Percentiles rank a stretch among this genome's conserved stretches.
These are phyloP conservation scores for Zophobas morio DNA, from an alignment of 1,140 invertebrate genomes.

Conservation along the genomic window DNA sequence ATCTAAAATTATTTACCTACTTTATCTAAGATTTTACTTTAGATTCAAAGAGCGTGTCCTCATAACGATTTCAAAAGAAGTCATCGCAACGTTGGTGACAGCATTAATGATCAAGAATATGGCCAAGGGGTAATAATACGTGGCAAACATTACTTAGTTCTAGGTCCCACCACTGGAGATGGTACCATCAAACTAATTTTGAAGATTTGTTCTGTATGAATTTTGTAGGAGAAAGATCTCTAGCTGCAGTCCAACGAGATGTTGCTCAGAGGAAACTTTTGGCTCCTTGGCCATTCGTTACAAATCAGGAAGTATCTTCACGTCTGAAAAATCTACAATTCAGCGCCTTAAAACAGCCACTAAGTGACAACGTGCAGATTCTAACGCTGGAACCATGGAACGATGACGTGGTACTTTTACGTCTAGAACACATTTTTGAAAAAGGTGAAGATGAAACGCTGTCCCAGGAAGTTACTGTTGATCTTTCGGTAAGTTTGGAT, in stretches of 20 bases:
- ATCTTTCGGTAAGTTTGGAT: slow-evolving; percentile 56
- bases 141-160: slow-evolving; percentile 74
- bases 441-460: slow-evolving; percentile 72
- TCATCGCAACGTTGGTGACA: slow-evolving; percentile 6
- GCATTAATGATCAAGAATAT: slow-evolving; percentile 78
- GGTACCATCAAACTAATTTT: slow-evolving; percentile 5
- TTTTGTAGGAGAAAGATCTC: slow-evolving; percentile 23
- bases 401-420: slow-evolving; percentile 72
- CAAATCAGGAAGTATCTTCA: slow-evolving; percentile 17
- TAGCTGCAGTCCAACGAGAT: slow-evolving; percentile 48
- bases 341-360: slow-evolving; percentile 65
- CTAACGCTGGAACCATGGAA: slow-evolving; percentile 80
- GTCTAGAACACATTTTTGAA: slow-evolving; percentile 83
- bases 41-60: slow-evolving; percentile 13
- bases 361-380: slow-evolving; percentile 80
- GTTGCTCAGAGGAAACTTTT: slow-evolving; percentile 51
- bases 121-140: slow-evolving; percentile 78
- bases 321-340: slow-evolving; percentile 63
- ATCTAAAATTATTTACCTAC: background rate
- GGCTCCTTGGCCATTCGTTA: slow-evolving; percentile 52
- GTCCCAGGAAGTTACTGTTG: slow-evolving; percentile 72
- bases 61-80: slow-evolving; percentile 14
- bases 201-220: background rate
- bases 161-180: slow-evolving; percentile 39
- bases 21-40: background rate